These are phyloP conservation scores for Orientallactaga sibirica DNA, from an alignment of 2,797 vertebrate species.

Conservation along the genomic window DNA sequence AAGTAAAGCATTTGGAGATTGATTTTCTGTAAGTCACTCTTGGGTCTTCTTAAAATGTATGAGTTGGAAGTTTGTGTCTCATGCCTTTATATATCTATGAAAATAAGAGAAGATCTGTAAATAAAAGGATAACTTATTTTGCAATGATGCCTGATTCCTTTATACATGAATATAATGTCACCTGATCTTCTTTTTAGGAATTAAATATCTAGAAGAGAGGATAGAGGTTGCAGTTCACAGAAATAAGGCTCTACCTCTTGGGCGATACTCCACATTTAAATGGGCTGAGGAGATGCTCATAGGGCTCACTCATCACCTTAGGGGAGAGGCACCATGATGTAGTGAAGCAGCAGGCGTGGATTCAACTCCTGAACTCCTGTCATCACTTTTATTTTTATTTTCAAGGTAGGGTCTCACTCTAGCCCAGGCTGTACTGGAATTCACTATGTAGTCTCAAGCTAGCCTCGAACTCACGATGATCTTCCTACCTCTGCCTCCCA, in stretches of 20 bases:
- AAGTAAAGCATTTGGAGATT: background rate
- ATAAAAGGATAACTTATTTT: background rate
- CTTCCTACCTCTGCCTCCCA: no score
- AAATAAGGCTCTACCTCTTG: background rate
- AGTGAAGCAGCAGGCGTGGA: background rate
- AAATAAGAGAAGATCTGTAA: conserved; percentile 24
- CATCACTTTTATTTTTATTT: background rate
- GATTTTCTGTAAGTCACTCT: conserved; percentile 21
- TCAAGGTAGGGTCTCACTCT: no score
- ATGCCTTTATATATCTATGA: background rate
- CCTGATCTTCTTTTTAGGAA: background rate
- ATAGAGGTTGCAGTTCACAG: background rate
- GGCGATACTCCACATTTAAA: background rate
- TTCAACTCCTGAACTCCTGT: background rate
- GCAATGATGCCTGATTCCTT: background rate
- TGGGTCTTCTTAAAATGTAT: conserved; percentile 22
- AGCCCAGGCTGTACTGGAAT: no score
- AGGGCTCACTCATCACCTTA: background rate
- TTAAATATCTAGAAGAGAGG: background rate
- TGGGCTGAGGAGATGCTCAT: background rate
- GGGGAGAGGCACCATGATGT: background rate
- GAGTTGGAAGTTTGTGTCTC: conserved; percentile 14
- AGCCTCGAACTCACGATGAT: no score
- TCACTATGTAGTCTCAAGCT: no score
- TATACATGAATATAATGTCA: background rate